Base-by-base conservation (phyloP, 2,797 vertebrate genomes). In the Petrocephalus sullivani region DNA sequence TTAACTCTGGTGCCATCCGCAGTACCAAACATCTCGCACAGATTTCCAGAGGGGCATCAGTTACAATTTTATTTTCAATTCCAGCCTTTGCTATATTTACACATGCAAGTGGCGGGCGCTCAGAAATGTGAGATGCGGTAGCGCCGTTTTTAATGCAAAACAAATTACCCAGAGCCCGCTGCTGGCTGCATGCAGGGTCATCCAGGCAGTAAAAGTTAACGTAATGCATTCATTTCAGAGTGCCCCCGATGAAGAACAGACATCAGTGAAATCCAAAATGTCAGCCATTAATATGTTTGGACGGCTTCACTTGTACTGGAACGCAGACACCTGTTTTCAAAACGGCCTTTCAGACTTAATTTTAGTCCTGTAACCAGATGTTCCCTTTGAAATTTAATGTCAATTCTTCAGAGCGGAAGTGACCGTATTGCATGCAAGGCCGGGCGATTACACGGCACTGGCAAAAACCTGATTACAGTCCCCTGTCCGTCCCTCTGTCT, bases 301-400 rank as follows among this genome's bases (percentile, higher is more conserved):
- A 57, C 23, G 49, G 56, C 33, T 71, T 56, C 5, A 46, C 54
- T 67, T 46, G 57, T 86, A 46, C 82, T n/a, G 64, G 64, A 78
- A 51, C 14, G 4, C 1, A 12, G 78, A 89, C 88, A 87, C 85
- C 88, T 89, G 88, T 81, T 82, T 82, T 87, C 46, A 49, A 87
- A 89, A 87, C 23, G n/a, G 71, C 64, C 61, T 87, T 87, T 87
- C 71, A 87, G 75, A 87, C 41, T 82, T 57, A 23, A 82, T 87
- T 87, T 87, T 16, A 16, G 19, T 61, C 41, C 54, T 4, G 9
- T 12, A 89, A 81, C 85, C 57, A 53, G 71, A 89, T 82, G 57
- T 9, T 28, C 61, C 84, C 61, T 19, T 23, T 56, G 51, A 58
- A 28, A 86, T 86, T 84, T 84, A 61, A 88, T 64, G 81, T 64